These are phyloP conservation scores for Eilema depressum DNA, from an alignment of 2,888 invertebrate genomes.

Conservation along the genomic window DNA sequence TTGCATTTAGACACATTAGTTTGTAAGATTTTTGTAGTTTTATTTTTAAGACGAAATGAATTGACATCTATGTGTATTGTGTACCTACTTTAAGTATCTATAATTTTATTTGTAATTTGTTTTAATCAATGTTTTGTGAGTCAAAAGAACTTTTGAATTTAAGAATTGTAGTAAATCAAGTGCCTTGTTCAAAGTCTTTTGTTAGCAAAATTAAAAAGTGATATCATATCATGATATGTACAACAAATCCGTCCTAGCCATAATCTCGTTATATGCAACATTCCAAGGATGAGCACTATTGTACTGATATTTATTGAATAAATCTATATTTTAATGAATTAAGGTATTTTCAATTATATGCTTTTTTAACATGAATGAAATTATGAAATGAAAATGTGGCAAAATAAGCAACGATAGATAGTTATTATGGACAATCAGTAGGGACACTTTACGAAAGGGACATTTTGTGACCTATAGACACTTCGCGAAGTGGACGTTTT, in stretches of 20 bases:
- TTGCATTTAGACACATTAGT: slow-evolving; percentile 11
- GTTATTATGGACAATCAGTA: too few relatives aligned
- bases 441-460: too few relatives aligned
- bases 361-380: too few relatives aligned
- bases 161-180: slow-evolving; percentile 14
- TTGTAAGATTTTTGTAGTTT: slow-evolving; percentile 11
- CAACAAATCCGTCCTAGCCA: slow-evolving; percentile 54
- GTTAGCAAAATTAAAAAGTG: slow-evolving; percentile 25
- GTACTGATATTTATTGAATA: slow-evolving; percentile 61
- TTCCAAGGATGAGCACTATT: slow-evolving; percentile 56
- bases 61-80: background rate
- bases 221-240: slow-evolving; percentile 20
- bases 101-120: slow-evolving; percentile 10
- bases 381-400: too few relatives aligned
- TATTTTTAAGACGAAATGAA: slow-evolving; percentile 13
- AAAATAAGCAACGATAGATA: too few relatives aligned
- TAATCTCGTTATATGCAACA: slow-evolving; percentile 55
- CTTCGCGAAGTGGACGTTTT: too few relatives aligned
- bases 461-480: too few relatives aligned
- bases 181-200: slow-evolving; percentile 43
- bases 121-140: background rate
- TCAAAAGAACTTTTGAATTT: slow-evolving; percentile 3
- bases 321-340: slow-evolving; percentile 53
- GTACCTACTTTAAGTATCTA: slow-evolving; percentile 14
- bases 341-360: slow-evolving; percentile 15